These are phyloP conservation scores for Halichondria panicea DNA, from an alignment of 37 sponge, comb jelly and placozoan species.

Conservation along the genomic window DNA sequence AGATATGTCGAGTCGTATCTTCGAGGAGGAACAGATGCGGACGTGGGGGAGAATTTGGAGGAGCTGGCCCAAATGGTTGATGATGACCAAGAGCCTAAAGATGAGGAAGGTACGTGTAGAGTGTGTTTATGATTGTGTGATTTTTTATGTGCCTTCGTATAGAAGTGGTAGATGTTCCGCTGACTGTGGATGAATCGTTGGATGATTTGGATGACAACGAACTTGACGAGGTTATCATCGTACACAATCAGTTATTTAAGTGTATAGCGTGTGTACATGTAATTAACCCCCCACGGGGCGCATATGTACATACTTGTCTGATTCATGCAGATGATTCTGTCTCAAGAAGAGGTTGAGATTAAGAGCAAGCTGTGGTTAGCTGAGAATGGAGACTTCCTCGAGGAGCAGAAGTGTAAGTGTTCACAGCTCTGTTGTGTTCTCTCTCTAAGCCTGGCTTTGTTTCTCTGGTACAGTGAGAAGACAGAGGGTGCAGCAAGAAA, in stretches of 20 bases:
- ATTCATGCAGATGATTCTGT: constrained; percentile 68
- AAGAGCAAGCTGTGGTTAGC: constrained; percentile 88
- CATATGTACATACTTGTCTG: not conserved
- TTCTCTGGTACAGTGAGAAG: constrained; percentile 37
- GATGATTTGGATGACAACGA: constrained; percentile 84
- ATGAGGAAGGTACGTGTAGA: constrained; percentile 17
- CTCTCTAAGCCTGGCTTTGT: not conserved
- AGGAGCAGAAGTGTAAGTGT: constrained; percentile 58
- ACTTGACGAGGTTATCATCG: constrained; percentile 77
- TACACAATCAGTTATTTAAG: not conserved
- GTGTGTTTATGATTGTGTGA: not conserved
- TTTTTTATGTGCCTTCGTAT: too few species aligned
- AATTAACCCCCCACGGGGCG: not conserved
- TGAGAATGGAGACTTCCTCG: constrained; percentile 88
- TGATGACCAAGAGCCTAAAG: constrained; percentile 36
- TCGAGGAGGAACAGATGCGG: constrained; percentile 10
- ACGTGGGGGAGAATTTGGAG: constrained; percentile 38
- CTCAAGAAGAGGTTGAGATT: constrained; percentile 76
- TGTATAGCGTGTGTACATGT: not conserved
- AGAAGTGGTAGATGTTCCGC: too few species aligned
- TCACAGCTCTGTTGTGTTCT: not conserved
- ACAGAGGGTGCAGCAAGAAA: constrained; percentile 22
- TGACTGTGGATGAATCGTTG: not conserved
- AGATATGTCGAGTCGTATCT: constrained; percentile 45
- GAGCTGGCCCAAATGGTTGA: constrained; percentile 36